These are phyloP conservation scores for Caligus rogercresseyi DNA, from an alignment of 1,140 invertebrate genomes.

Conservation along the genomic window DNA sequence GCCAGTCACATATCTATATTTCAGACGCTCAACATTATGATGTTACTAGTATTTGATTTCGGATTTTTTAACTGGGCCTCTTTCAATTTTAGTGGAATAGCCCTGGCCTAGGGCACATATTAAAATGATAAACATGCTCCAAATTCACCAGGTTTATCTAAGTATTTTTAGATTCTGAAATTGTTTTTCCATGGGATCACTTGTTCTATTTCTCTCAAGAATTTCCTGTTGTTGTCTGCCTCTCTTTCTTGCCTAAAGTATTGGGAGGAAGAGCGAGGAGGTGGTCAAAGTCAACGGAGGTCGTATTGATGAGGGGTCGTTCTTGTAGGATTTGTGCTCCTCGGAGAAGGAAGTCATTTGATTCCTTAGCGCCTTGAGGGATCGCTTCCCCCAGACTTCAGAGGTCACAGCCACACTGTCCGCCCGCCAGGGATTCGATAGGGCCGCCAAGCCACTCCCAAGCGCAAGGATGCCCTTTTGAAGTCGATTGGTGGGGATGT, in stretches of 20 bases:
- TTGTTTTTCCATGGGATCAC: too few species aligned
- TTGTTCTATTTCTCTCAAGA: too few species aligned
- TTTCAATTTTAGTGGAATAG: not conserved
- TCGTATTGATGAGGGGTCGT: slow-evolving; percentile 67
- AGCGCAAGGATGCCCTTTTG: slow-evolving; percentile 53
- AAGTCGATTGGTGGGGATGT: slow-evolving; percentile 48
- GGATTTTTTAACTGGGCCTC: too few species aligned
- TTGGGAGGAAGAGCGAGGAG: not conserved
- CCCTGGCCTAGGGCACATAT: not conserved
- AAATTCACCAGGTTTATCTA: not conserved
- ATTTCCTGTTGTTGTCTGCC: not conserved
- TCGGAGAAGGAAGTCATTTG: slow-evolving; percentile 41
- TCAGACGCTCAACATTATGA: too few species aligned
- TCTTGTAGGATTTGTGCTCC: slow-evolving; percentile 32
- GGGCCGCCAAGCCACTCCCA: slow-evolving; percentile 40
- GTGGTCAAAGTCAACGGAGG: slow-evolving; percentile 44
- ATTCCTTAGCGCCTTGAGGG: slow-evolving; percentile 44
- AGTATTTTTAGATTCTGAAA: not conserved
- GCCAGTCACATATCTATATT: too few species aligned
- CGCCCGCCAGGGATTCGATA: slow-evolving; percentile 29
- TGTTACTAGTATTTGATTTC: too few species aligned
- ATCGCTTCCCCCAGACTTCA: slow-evolving; percentile 59
- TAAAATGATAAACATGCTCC: not conserved
- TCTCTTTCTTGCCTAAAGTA: slow-evolving; percentile 20
- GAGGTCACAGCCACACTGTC: slow-evolving; percentile 88